Base-by-base conservation (phyloP, 1,140 invertebrate genomes). In the Ridgeia piscesae region DNA sequence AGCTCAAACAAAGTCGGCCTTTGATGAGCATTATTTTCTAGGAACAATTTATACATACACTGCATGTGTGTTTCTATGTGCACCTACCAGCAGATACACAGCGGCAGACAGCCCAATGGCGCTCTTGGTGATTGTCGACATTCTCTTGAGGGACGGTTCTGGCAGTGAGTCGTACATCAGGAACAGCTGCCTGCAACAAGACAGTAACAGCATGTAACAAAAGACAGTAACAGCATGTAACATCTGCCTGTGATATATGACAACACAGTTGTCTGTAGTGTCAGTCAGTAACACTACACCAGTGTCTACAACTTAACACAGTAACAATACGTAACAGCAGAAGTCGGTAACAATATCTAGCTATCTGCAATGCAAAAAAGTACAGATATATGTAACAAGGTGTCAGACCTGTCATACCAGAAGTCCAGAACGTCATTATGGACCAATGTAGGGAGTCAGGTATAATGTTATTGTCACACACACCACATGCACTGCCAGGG, bases 111-210 rank as follows among this genome's bases (percentile, higher is more conserved):
- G 97, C 96, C 98, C 98, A 42, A 99, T 97, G 31, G 99, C 98
- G 93, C 97, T 97, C 94, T 97, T 97, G 4, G 99, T 97, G 92
- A 99, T 97, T 93, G 96, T 95, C 95, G 99, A 98, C 97, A 99
- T 98, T 95, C 98, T 98, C 93, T 98, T 98, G 88, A 99, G 95
- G 21, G 98, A 98, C 50, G 98, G 97, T 94, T 98, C 98, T 1
- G 98, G 98, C 42, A 99, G 96, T 14, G 97, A 97, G 94, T 99
- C 98, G 95, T 99, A 99, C 92, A 99, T 98, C 95, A 99, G 98
- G 96, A 99, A 99, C 42, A 99, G 96, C 96, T 99, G 99, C 92
- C 98, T 98, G 95, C 35, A 96, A 96, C 27, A 77, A 50, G 48
- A 50, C 8, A 50, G 48, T 50, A 94, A 50, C 48, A 50, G 21